These are phyloP conservation scores for Candoia aspera DNA, from an alignment of 2,113 vertebrate species.

Conservation along the genomic window DNA sequence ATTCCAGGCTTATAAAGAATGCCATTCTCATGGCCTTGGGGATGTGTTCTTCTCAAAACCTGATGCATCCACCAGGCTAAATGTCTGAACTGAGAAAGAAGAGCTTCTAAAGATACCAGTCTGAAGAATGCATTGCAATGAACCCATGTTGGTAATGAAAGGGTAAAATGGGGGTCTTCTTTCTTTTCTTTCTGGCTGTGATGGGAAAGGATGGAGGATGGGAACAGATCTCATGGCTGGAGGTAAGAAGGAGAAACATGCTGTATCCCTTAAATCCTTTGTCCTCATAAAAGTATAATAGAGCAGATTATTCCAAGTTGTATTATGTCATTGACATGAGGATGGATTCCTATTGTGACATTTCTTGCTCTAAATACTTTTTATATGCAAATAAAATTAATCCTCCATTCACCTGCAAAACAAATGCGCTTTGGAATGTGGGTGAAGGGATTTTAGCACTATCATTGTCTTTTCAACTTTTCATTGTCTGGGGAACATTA, in stretches of 20 bases:
- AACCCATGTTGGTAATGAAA: background rate
- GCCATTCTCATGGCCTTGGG: background rate
- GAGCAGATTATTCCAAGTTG: background rate
- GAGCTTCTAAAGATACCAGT: background rate
- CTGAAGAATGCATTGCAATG: background rate
- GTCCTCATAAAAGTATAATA: background rate
- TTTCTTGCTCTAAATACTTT: slow-evolving; percentile 37
- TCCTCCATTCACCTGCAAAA: slow-evolving; percentile 1
- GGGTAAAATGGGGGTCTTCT: background rate
- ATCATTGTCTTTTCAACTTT: slow-evolving; percentile 20
- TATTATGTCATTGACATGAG: slow-evolving; percentile 8
- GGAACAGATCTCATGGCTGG: background rate
- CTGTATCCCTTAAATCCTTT: background rate
- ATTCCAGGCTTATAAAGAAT: background rate
- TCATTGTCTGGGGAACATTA: slow-evolving; percentile 33
- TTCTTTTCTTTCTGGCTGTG: background rate
- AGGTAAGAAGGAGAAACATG: background rate
- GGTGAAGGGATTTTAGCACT: slow-evolving; percentile 9
- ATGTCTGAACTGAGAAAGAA: background rate
- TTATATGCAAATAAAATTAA: slow-evolving; percentile 36
- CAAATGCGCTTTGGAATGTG: background rate
- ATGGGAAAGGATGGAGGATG: background rate
- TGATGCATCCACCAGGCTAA: background rate
- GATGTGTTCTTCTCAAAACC: background rate
- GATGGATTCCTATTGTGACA: slow-evolving; percentile 6